phyloP scores from a whole-genome alignment of 2,888 invertebrate genomes.

The Aelia acuminata region DNA sequence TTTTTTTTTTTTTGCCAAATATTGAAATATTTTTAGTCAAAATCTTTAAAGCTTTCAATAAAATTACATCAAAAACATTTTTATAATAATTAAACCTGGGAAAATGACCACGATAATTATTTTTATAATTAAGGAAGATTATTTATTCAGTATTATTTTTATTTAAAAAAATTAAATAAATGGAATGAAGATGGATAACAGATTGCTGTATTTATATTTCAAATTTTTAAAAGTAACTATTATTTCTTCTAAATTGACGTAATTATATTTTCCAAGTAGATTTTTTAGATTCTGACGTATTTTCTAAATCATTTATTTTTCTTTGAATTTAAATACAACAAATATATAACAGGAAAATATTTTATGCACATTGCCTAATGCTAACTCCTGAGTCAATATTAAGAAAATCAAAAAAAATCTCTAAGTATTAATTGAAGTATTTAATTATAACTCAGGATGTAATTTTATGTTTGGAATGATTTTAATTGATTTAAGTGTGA shows the following conservation, averaged over 20 bases:
- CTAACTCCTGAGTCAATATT: neutral
- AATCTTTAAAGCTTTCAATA: neutral
- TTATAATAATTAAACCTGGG: neutral
- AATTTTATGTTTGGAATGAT: neutral
- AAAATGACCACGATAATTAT: neutral
- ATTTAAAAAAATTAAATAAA: neutral
- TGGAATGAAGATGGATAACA: neutral
- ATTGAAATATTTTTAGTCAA: neutral
- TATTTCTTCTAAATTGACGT: neutral
- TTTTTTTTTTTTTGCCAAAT: neutral
- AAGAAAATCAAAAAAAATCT: neutral
- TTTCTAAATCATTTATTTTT: too few species aligned
- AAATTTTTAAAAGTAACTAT: neutral
- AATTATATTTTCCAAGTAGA: too few species aligned
- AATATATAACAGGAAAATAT: too few species aligned
- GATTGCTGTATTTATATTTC: neutral
- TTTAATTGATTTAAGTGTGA: neutral
- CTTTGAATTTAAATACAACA: too few species aligned
- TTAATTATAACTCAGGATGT: neutral
- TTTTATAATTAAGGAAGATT: conserved; percentile 23
- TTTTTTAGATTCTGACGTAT: too few species aligned
- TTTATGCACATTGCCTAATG: too few species aligned
- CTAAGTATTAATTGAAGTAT: conserved; percentile 30
- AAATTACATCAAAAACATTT: too few species aligned
- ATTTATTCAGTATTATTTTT: conserved; percentile 35